These are phyloP conservation scores for Camelus dromedarius DNA, from an alignment of 2,113 vertebrate genomes.

Conservation along the genomic window DNA sequence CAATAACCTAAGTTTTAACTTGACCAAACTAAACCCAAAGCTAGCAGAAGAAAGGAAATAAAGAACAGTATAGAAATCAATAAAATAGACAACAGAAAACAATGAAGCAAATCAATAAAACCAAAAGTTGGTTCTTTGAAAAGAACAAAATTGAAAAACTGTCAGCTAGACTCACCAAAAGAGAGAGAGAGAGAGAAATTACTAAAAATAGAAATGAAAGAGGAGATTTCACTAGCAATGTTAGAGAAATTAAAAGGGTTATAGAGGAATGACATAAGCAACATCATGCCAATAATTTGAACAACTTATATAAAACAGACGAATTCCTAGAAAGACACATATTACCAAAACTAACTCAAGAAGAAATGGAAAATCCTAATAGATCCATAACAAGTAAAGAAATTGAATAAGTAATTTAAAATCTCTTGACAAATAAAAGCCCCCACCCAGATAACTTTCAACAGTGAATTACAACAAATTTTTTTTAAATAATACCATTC, in stretches of 20 bases:
- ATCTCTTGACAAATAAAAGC: neutral
- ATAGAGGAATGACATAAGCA: neutral
- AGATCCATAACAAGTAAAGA: neutral
- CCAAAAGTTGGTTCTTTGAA: neutral
- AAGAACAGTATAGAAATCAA: neutral
- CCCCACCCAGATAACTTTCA: neutral
- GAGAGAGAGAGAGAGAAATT: neutral
- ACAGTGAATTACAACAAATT: neutral
- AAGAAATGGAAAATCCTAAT: constrained; percentile 16
- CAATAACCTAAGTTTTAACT: constrained; percentile 8
- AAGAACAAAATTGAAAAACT: neutral
- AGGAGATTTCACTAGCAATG: neutral
- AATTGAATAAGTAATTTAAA: constrained; percentile 3
- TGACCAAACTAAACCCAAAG: neutral
- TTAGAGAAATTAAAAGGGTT: constrained; percentile 23
- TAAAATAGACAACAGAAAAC: constrained; percentile 3
- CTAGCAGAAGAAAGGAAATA: neutral
- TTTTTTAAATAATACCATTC: neutral
- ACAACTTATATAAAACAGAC: neutral
- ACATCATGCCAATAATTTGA: neutral
- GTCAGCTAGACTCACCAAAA: neutral
- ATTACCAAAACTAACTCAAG: constrained; percentile 31
- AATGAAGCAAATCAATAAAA: neutral
- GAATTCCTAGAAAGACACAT: constrained; percentile 4
- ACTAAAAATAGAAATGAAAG: constrained; percentile 32